These are phyloP conservation scores for Nemotelus pantherinus DNA, from an alignment of 2,888 invertebrate species.

Conservation along the genomic window DNA sequence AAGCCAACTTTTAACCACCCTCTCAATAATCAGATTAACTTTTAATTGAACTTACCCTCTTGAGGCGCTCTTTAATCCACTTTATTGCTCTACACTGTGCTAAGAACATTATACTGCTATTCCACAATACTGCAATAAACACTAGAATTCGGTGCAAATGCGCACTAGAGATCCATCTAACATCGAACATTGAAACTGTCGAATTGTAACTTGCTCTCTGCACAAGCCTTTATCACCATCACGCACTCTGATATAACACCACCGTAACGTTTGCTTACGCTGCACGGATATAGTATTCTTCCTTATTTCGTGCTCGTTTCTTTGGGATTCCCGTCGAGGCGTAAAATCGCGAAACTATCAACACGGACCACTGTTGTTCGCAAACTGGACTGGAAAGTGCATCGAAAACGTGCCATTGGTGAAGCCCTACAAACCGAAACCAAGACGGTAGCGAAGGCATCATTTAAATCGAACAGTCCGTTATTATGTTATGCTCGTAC, in stretches of 20 bases:
- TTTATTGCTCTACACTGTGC: conserved; percentile 59
- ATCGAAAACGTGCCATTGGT: conserved; percentile 27
- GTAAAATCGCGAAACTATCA: conserved; percentile 36
- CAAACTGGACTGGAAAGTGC: conserved; percentile 41
- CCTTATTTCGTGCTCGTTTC: not conserved
- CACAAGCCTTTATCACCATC: conserved; percentile 39
- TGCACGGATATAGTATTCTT: not conserved
- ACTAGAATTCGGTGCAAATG: conserved; percentile 59
- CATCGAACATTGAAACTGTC: conserved; percentile 25
- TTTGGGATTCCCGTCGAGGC: conserved; percentile 25
- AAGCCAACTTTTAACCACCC: too few species aligned
- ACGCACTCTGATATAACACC: conserved; percentile 16
- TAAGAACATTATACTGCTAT: conserved; percentile 58
- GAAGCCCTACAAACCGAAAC: conserved; percentile 43
- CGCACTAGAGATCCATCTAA: conserved; percentile 53
- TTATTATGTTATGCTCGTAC: conserved; percentile 44
- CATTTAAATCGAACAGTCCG: conserved; percentile 46
- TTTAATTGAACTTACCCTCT: conserved; percentile 16
- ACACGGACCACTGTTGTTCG: conserved; percentile 39
- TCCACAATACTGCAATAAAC: conserved; percentile 57
- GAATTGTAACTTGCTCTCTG: not conserved
- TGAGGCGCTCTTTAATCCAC: conserved; percentile 56
- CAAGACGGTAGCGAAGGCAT: conserved; percentile 30
- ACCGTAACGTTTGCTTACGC: not conserved
- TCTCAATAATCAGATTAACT: too few species aligned